A percentile compares a stretch with the other conserved stretches of the same genome.
phyloP scores from a whole-genome alignment of 2,888 invertebrate genomes.

The Willowsia nigromaculata region DNA sequence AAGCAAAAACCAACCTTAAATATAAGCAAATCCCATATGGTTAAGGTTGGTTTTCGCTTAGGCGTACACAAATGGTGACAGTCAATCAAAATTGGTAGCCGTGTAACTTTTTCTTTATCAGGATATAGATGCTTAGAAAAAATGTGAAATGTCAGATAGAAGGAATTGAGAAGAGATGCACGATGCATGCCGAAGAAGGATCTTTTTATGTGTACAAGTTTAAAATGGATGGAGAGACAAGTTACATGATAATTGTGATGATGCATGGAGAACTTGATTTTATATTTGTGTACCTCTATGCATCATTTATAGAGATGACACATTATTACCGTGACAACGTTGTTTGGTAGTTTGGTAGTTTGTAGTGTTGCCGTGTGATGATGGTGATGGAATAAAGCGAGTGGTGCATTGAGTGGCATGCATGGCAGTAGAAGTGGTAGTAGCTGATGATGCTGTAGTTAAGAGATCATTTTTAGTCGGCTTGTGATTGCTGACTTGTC shows the following conservation, averaged over 20 bases:
- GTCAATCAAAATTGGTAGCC: not conserved
- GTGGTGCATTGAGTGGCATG: slow-evolving; percentile 4
- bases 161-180: not conserved
- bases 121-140: slow-evolving; percentile 8
- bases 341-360: not conserved
- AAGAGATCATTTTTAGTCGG: slow-evolving; percentile 73
- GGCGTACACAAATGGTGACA: no score
- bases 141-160: slow-evolving; percentile 23
- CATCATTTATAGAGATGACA: slow-evolving; percentile 73
- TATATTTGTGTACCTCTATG: slow-evolving; percentile 51
- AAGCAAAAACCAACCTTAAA: no score
- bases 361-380: slow-evolving; percentile 19
- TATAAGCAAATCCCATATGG: no score
- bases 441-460: slow-evolving; percentile 55
- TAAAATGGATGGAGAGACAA: slow-evolving; percentile 32
- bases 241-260: slow-evolving; percentile 55
- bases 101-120: not conserved
- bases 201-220: slow-evolving; percentile 20
- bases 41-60: no score
- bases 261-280: slow-evolving; percentile 58
- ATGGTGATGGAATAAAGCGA: slow-evolving; percentile 34
- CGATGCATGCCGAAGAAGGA: not conserved
- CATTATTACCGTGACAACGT: slow-evolving; percentile 58
- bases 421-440: slow-evolving; percentile 7
- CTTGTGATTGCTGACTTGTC: slow-evolving; percentile 78